These are phyloP conservation scores for Rambutsinella grinnellia DNA, from an alignment of 2,888 invertebrate genomes.

Conservation along the genomic window DNA sequence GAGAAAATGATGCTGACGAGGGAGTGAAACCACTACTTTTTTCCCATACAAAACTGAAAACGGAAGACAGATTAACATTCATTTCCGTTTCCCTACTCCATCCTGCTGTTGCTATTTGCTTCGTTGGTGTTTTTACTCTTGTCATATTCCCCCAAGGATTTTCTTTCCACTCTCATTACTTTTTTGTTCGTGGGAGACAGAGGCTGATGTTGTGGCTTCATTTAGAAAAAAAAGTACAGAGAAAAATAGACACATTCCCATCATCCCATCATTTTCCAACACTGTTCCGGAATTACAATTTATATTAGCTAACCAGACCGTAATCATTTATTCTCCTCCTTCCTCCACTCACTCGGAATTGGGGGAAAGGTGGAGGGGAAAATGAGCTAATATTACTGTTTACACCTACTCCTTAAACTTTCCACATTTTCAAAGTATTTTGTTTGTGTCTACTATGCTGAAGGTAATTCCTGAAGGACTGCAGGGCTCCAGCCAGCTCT, in stretches of 20 bases:
- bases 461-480: too few species aligned
- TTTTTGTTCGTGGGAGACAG: slow-evolving; percentile 8
- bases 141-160: slow-evolving; percentile 49
- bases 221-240: slow-evolving; percentile 14
- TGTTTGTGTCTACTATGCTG: too few species aligned
- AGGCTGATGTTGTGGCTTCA: slow-evolving; percentile 10
- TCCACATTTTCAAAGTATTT: too few species aligned
- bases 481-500: too few species aligned
- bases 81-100: slow-evolving; percentile 41
- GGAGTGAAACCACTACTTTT: too few species aligned
- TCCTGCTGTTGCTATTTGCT: slow-evolving; percentile 14
- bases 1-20: too few species aligned
- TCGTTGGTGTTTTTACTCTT: slow-evolving; percentile 37
- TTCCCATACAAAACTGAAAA: too few species aligned
- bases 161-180: slow-evolving; percentile 39
- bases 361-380: too few species aligned
- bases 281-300: background rate
- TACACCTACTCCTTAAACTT: too few species aligned
- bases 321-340: too few species aligned
- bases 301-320: too few species aligned
- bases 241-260: background rate
- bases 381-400: too few species aligned
- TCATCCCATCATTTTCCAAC: background rate
- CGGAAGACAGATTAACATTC: slow-evolving; percentile 43
- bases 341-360: slow-evolving; percentile 8